These are phyloP conservation scores for Periophthalmus magnuspinnatus DNA, from an alignment of 2,797 vertebrate genomes.

Conservation along the genomic window DNA sequence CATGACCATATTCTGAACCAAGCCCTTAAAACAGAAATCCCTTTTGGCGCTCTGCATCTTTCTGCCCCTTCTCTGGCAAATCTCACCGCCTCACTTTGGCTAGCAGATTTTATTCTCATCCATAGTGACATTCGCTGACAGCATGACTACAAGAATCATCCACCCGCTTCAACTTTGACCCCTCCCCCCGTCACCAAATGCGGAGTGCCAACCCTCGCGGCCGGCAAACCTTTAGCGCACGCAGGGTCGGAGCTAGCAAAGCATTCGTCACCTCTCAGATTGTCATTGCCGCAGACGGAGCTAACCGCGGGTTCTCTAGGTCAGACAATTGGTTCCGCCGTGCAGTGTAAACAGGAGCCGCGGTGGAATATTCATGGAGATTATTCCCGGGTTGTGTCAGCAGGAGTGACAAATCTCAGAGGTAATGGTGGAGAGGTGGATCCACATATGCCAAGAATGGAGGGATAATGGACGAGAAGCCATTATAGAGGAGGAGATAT, in stretches of 20 bases:
- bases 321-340: conserved; percentile 48
- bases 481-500: conserved; percentile 41
- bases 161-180: conserved; percentile 44
- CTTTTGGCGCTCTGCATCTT: conserved; percentile 40
- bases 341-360: conserved; percentile 41
- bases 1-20: neutral
- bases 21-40: conserved; percentile 44
- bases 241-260: neutral
- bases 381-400: conserved; percentile 59
- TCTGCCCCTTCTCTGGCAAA: conserved; percentile 19
- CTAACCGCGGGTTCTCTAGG: conserved; percentile 39
- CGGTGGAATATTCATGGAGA: conserved; percentile 65
- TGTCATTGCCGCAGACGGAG: conserved; percentile 38
- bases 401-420: conserved; percentile 44
- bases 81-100: conserved; percentile 35
- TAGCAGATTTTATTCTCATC: conserved; percentile 51
- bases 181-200: neutral
- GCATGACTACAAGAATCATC: conserved; percentile 42
- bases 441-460: conserved; percentile 25
- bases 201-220: neutral
- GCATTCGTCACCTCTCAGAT: conserved; percentile 4
- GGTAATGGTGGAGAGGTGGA: conserved; percentile 39
- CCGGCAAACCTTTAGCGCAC: neutral
- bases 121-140: conserved; percentile 57
- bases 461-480: conserved; percentile 49